Percentiles rank a stretch among this genome's conserved stretches.
phyloP scores from a whole-genome alignment of 2,888 invertebrate genomes.

The Lutraria lutraria region DNA sequence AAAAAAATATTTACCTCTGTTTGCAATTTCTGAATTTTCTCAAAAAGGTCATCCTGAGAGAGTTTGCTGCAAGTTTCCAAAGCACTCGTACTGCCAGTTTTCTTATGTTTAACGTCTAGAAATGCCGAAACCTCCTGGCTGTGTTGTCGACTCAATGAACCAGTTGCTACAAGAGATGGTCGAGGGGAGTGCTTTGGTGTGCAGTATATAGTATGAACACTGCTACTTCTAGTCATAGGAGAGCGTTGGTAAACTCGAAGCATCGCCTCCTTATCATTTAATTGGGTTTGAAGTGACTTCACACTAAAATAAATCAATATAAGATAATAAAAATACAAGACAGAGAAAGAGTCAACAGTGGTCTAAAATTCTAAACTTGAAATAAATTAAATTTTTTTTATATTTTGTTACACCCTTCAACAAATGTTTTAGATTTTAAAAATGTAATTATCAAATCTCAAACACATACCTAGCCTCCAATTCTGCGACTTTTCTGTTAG shows the following conservation, averaged over 20 bases:
- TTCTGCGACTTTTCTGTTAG: constrained; percentile 94
- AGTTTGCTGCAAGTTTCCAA: constrained; percentile 71
- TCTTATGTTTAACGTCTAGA: constrained; percentile 77
- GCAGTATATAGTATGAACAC: constrained; percentile 82
- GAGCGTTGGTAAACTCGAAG: constrained; percentile 92
- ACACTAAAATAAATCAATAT: constrained; percentile 86
- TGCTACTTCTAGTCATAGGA: constrained; percentile 84
- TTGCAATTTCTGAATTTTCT: constrained; percentile 67
- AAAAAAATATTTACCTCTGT: constrained; percentile 62
- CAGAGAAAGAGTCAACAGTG: too few species aligned
- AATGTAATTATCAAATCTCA: too few species aligned
- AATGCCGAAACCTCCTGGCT: constrained; percentile 73
- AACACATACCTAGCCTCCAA: constrained; percentile 92
- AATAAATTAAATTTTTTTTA: too few species aligned
- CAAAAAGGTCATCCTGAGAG: constrained; percentile 74
- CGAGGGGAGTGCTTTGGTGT: constrained; percentile 85
- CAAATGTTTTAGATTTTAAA: too few species aligned
- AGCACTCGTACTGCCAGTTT: constrained; percentile 79
- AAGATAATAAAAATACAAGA: too few species aligned
- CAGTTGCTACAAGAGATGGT: constrained; percentile 81
- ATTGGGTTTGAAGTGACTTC: constrained; percentile 94
- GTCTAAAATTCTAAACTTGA: too few species aligned
- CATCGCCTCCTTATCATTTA: constrained; percentile 96
- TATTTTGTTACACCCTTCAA: too few species aligned
- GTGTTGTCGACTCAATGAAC: constrained; percentile 72